Percentiles rank a stretch among this genome's conserved stretches.
Conservation (phyloP, 2,797 vertebrate genomes). For the Liparis tanakae region DNA sequence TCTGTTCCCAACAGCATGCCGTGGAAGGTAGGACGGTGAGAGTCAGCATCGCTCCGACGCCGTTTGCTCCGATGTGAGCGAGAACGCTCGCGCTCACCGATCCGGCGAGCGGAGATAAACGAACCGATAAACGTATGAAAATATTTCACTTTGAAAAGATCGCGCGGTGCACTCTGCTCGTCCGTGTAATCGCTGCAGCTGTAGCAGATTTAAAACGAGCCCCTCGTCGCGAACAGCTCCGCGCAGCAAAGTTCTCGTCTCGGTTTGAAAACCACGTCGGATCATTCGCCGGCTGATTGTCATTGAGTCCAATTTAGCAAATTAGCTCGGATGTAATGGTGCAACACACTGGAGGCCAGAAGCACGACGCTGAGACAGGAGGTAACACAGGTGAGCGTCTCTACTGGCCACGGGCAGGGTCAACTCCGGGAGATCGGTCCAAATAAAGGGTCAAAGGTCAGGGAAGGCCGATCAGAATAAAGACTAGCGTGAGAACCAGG, state of each 20-base stretch:
- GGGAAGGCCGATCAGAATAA: too few relatives aligned
- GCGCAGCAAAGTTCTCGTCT: slow-evolving; percentile 26
- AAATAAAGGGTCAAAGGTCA: too few relatives aligned
- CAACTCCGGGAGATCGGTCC: too few relatives aligned
- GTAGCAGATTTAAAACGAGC: slow-evolving; percentile 27
- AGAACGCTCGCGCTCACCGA: neutral
- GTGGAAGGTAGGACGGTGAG: slow-evolving; percentile 3
- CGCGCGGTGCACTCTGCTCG: slow-evolving; percentile 3
- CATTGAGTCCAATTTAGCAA: slow-evolving; percentile 47
- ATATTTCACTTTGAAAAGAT: slow-evolving; percentile 8
- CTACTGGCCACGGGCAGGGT: too few relatives aligned
- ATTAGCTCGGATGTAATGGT: slow-evolving; percentile 21
- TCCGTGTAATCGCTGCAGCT: slow-evolving; percentile 8
- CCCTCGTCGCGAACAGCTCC: slow-evolving; percentile 4
- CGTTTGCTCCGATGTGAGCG: neutral
- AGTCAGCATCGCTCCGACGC: neutral
- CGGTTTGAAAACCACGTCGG: slow-evolving; percentile 34
- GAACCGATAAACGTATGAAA: neutral
- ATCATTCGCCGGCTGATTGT: slow-evolving; percentile 27
- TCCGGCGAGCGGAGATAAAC: neutral
- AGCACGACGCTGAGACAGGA: too few relatives aligned
- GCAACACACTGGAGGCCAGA: too few relatives aligned
- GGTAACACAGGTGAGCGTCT: too few relatives aligned
- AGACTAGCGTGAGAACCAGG: too few relatives aligned
- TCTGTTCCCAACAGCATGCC: slow-evolving; percentile 27